A percentile compares a stretch with the other conserved stretches of the same genome.
Conservation (phyloP, 1,140 invertebrate species). For the Nephila pilipes region DNA sequence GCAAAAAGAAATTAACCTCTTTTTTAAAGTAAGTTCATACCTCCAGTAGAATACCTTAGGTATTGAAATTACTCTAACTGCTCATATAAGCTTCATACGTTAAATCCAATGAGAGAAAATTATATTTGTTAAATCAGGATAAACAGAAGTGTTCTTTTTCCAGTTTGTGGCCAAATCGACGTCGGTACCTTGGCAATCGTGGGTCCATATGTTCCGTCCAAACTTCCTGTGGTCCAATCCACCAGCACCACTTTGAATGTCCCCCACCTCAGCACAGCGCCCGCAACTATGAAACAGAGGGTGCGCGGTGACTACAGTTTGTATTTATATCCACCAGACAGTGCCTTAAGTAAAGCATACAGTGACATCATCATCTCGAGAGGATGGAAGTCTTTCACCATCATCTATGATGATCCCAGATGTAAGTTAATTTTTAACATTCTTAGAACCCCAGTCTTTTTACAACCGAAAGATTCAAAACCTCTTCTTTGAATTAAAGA, state of each 20-base stretch:
- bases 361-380: constrained; percentile 92
- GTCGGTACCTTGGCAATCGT: constrained; percentile 95
- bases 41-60: too few species aligned
- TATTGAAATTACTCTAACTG: too few species aligned
- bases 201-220: constrained; percentile 93
- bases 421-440: constrained; percentile 83
- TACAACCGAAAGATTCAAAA: too few species aligned
- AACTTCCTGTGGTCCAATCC: constrained; percentile 95
- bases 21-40: too few species aligned
- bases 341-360: constrained; percentile 92
- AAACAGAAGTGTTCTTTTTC: constrained; percentile 79
- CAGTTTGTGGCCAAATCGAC: constrained; percentile 93
- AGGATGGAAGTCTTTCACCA: constrained; percentile 95
- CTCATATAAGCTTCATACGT: too few species aligned
- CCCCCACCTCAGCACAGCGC: constrained; percentile 90
- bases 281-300: neutral
- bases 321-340: constrained; percentile 95
- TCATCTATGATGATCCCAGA: constrained; percentile 96
- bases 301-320: constrained; percentile 92
- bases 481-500: too few species aligned
- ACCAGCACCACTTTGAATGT: constrained; percentile 98
- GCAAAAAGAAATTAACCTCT: too few species aligned
- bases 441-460: too few species aligned
- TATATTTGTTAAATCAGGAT: too few species aligned
- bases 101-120: too few species aligned